Percentiles rank a stretch among this genome's conserved stretches.
These are phyloP conservation scores for Otolemur garnettii DNA, from an alignment of 2,113 vertebrate genomes.

Conservation along the genomic window DNA sequence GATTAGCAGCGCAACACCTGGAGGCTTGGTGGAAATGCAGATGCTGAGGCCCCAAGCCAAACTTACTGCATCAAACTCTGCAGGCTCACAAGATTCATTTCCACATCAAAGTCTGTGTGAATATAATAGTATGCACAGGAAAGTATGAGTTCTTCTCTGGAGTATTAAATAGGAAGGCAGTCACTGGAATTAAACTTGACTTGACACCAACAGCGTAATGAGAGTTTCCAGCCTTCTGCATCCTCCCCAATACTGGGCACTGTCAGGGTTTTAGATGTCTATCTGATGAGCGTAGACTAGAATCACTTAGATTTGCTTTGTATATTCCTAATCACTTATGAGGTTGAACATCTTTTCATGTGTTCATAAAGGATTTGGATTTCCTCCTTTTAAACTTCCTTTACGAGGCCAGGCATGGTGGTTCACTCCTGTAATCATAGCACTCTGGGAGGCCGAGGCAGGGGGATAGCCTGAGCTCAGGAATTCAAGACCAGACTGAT, in stretches of 20 bases:
- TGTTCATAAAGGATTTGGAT: not conserved
- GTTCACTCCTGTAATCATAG: too few species aligned
- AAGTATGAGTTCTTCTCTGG: not conserved
- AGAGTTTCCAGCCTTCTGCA: not conserved
- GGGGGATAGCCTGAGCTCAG: too few species aligned
- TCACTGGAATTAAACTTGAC: not conserved
- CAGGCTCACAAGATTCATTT: not conserved
- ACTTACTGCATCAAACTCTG: not conserved
- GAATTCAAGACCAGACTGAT: too few species aligned
- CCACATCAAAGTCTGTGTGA: not conserved
- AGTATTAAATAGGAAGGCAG: not conserved
- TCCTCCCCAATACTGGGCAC: not conserved
- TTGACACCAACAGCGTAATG: not conserved
- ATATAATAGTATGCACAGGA: not conserved
- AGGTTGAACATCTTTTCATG: not conserved
- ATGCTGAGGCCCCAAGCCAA: not conserved
- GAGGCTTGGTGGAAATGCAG: not conserved
- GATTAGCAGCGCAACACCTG: not conserved
- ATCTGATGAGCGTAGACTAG: not conserved
- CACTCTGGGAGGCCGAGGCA: too few species aligned
- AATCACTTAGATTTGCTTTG: not conserved
- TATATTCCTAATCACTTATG: not conserved
- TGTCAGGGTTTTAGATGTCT: not conserved
- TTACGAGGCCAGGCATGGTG: not conserved
- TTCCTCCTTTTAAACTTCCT: not conserved